These are phyloP conservation scores for Hirudinaria manillensis DNA, from an alignment of 2,888 invertebrate genomes.

Conservation along the genomic window DNA sequence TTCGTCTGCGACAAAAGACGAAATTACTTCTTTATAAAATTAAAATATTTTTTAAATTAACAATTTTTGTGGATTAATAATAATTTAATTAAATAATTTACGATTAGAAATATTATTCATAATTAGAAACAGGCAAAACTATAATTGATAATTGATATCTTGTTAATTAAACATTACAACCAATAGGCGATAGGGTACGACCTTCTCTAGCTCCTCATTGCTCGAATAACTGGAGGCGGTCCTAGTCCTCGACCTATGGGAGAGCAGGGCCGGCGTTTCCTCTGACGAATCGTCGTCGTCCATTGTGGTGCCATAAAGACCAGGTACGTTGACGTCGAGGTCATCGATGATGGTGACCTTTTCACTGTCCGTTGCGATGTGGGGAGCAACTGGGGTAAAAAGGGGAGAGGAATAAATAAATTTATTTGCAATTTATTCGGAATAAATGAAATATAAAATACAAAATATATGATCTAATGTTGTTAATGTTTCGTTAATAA, in stretches of 20 bases:
- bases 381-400: neutral
- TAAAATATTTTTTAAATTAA: no score
- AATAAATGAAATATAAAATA: neutral
- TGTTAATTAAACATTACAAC: neutral
- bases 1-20: neutral
- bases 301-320: neutral
- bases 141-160: no score
- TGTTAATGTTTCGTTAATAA: neutral
- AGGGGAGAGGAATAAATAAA: neutral
- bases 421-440: neutral
- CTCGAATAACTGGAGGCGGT: neutral
- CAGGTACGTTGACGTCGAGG: constrained; percentile 13
- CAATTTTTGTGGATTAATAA: neutral
- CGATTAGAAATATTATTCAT: no score
- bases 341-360: neutral
- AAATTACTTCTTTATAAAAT: neutral
- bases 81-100: no score
- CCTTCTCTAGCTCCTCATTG: neutral
- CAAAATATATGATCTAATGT: neutral
- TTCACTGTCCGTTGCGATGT: neutral
- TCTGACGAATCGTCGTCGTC: neutral
- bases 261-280: neutral
- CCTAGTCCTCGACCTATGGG: neutral
- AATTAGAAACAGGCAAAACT: no score
- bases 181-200: neutral